A percentile compares a stretch with the other conserved stretches of the same genome.
These are phyloP conservation scores for Crepidodera aurea DNA, from an alignment of 2,888 invertebrate species.

Conservation along the genomic window DNA sequence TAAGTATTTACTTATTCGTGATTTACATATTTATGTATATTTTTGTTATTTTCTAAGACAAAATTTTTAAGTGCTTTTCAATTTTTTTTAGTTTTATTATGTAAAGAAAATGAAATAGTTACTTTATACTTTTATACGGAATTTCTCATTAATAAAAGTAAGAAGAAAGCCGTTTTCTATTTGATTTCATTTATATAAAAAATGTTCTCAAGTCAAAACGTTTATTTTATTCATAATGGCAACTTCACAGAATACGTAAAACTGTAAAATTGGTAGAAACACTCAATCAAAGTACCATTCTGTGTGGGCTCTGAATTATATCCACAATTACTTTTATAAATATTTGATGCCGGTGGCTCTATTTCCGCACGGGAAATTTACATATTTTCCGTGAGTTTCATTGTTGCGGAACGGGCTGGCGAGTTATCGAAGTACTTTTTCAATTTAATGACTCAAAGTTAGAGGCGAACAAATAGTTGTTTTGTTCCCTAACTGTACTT, in stretches of 20 bases:
- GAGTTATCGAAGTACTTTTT: conserved; percentile 34
- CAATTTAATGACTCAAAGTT: conserved; percentile 33
- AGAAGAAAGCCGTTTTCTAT: too few species aligned
- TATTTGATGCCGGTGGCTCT: conserved; percentile 40
- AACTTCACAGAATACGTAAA: neutral
- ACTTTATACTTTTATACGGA: too few species aligned
- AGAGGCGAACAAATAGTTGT: conserved; percentile 31
- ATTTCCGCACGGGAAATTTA: conserved; percentile 37
- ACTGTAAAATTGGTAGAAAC: conserved; percentile 13
- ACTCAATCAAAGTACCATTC: conserved; percentile 36
- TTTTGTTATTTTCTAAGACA: too few species aligned
- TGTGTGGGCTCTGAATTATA: conserved; percentile 35
- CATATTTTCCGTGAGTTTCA: conserved; percentile 37
- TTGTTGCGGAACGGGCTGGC: conserved; percentile 31
- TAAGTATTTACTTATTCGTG: too few species aligned
- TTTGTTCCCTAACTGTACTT: conserved; percentile 26
- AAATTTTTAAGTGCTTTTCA: too few species aligned
- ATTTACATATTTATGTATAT: too few species aligned
- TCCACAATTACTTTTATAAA: conserved; percentile 43
- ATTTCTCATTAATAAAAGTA: too few species aligned
- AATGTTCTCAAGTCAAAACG: too few species aligned
- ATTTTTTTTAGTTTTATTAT: too few species aligned
- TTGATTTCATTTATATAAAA: too few species aligned
- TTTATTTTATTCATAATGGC: too few species aligned
- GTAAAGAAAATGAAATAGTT: too few species aligned